phyloP scores from a whole-genome alignment of 2,797 vertebrate genomes.

The Loriculus beryllinus region DNA sequence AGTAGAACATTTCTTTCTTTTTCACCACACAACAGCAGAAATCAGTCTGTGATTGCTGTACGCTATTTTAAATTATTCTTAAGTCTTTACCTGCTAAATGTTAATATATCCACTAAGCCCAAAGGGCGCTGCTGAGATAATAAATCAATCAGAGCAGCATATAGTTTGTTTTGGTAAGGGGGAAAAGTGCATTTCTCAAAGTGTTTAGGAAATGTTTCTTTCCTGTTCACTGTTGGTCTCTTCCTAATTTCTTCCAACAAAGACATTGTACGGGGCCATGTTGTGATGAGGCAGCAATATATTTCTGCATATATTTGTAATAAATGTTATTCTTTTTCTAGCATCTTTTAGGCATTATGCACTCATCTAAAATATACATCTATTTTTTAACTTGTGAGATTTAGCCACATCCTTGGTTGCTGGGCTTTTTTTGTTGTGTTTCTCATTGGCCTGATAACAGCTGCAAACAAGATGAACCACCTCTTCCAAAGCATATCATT shows the following conservation, averaged over 20 bases:
- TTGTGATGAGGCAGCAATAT: background rate
- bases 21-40: background rate
- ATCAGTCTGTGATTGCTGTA: background rate
- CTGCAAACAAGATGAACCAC: background rate
- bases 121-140: background rate
- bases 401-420: background rate
- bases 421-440: background rate
- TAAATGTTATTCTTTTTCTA: background rate
- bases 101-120: background rate
- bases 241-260: background rate
- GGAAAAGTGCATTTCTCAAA: background rate
- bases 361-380: background rate
- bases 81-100: slow-evolving; percentile 5
- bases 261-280: fast-evolving
- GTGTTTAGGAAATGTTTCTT: background rate
- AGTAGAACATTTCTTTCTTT: background rate
- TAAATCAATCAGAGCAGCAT: background rate
- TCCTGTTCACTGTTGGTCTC: background rate
- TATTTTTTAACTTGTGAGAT: background rate
- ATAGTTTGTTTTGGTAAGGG: background rate
- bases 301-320: background rate
- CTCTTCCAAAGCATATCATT: background rate
- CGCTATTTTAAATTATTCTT: background rate
- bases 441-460: background rate
- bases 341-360: background rate